These are phyloP conservation scores for Carassius gibelio DNA, from an alignment of 2,113 vertebrate genomes.

Conservation along the genomic window DNA sequence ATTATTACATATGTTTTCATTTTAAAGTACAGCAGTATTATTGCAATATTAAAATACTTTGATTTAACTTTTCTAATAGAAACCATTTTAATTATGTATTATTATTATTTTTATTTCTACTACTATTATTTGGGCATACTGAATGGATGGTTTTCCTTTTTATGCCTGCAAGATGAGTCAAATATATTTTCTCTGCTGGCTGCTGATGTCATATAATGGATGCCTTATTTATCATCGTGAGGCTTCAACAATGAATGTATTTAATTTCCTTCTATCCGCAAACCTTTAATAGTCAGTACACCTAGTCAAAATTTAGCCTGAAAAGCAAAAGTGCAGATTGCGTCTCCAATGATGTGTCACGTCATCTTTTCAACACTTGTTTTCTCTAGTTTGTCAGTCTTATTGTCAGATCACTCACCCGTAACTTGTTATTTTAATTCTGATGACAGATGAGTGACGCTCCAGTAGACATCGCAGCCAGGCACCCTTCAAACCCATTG, in stretches of 20 bases:
- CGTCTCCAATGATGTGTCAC: conserved; percentile 45
- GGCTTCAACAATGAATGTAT: not conserved
- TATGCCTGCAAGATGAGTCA: too few relatives aligned
- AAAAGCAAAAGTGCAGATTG: conserved; percentile 34
- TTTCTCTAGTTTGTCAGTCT: conserved; percentile 51
- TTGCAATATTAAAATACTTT: too few relatives aligned
- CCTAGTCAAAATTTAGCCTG: not conserved
- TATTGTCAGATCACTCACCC: conserved; percentile 53
- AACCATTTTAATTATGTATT: too few relatives aligned
- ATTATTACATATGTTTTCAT: too few relatives aligned
- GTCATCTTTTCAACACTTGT: conserved; percentile 50
- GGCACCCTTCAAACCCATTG: conserved; percentile 25
- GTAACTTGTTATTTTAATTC: conserved; percentile 46
- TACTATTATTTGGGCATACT: too few relatives aligned
- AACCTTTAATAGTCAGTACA: not conserved
- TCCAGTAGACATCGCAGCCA: conserved; percentile 13
- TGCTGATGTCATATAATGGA: not conserved
- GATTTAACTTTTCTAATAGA: too few relatives aligned
- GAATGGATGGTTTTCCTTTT: too few relatives aligned
- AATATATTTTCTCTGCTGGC: not conserved
- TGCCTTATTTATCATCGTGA: not conserved
- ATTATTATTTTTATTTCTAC: too few relatives aligned
- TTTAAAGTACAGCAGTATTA: too few relatives aligned
- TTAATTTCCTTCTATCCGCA: not conserved
- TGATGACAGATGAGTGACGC: conserved; percentile 49